These are phyloP conservation scores for Nasonia giraulti DNA, from an alignment of 1,140 invertebrate species.

Conservation along the genomic window DNA sequence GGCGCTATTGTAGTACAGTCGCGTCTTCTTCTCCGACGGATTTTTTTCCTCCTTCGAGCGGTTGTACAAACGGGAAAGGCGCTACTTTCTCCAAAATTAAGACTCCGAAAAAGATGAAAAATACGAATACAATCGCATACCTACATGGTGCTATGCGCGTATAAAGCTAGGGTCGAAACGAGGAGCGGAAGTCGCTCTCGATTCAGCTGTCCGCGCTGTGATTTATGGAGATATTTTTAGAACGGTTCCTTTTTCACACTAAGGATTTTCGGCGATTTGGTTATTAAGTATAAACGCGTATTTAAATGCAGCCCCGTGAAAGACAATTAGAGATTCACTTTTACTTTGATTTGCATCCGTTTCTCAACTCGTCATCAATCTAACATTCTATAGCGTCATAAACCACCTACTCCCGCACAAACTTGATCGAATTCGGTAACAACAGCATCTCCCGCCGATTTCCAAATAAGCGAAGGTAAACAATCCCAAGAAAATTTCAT, in stretches of 20 bases:
- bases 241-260: neutral
- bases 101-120: slow-evolving; percentile 6
- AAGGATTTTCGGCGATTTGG: neutral
- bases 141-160: neutral
- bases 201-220: slow-evolving; percentile 1
- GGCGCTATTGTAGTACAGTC: neutral
- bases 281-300: neutral
- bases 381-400: too few relatives aligned
- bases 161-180: neutral
- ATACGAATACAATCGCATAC: slow-evolving; percentile 13
- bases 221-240: neutral
- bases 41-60: neutral
- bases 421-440: neutral
- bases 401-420: too few relatives aligned
- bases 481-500: neutral
- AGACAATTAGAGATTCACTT: neutral
- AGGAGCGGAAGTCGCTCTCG: slow-evolving; percentile 6
- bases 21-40: neutral
- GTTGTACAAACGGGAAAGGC: neutral
- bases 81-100: slow-evolving; percentile 40
- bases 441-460: neutral
- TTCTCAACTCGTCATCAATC: too few relatives aligned
- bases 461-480: neutral
- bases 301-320: neutral
- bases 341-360: neutral